A percentile compares a stretch with the other conserved stretches of the same genome.
These are phyloP conservation scores for Drosophila mayri DNA, from an alignment of 1,140 invertebrate genomes.

Conservation along the genomic window DNA sequence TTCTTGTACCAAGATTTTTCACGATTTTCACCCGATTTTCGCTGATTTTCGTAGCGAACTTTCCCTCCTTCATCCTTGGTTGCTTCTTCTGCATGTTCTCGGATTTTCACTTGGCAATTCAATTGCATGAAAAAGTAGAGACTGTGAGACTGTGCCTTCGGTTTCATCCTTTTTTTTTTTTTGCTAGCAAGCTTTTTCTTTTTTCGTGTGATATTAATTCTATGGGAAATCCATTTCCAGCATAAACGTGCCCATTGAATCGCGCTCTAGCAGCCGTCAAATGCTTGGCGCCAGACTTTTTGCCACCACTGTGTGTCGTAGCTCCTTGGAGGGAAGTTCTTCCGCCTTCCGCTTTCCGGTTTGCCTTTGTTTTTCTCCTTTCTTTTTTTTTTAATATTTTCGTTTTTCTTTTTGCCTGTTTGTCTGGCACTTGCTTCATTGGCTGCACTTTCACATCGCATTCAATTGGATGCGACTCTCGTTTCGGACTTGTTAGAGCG, in stretches of 20 bases:
- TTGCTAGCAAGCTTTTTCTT: slow-evolving; percentile 26
- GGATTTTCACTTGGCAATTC: slow-evolving; percentile 70
- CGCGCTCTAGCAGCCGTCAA: slow-evolving; percentile 52
- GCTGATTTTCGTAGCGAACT: slow-evolving; percentile 10
- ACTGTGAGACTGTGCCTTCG: slow-evolving; percentile 23
- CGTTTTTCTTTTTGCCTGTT: slow-evolving; percentile 4
- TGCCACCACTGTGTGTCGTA: slow-evolving; percentile 13
- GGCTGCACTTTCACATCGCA: slow-evolving; percentile 27
- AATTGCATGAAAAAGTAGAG: slow-evolving; percentile 62
- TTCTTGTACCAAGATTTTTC: slow-evolving; percentile 24
- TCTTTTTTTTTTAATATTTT: background rate
- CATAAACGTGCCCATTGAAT: slow-evolving; percentile 76
- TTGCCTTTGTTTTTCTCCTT: background rate
- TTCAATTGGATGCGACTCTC: slow-evolving; percentile 35
- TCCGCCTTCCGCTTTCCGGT: slow-evolving; percentile 2
- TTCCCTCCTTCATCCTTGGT: slow-evolving; percentile 1
- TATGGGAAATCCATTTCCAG: slow-evolving; percentile 73
- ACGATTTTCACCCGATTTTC: slow-evolving; percentile 11
- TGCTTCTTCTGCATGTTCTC: slow-evolving; percentile 30
- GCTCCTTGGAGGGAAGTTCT: slow-evolving; percentile 23
- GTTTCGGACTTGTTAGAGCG: slow-evolving; percentile 31
- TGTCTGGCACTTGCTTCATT: slow-evolving; percentile 35
- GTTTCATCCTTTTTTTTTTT: slow-evolving; percentile 15
- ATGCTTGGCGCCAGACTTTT: slow-evolving; percentile 69
- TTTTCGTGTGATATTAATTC: slow-evolving; percentile 77